Percentiles rank a stretch among this genome's conserved stretches.
phyloP scores from a whole-genome alignment of 2,113 vertebrate species.

The Hemiscyllium ocellatum region DNA sequence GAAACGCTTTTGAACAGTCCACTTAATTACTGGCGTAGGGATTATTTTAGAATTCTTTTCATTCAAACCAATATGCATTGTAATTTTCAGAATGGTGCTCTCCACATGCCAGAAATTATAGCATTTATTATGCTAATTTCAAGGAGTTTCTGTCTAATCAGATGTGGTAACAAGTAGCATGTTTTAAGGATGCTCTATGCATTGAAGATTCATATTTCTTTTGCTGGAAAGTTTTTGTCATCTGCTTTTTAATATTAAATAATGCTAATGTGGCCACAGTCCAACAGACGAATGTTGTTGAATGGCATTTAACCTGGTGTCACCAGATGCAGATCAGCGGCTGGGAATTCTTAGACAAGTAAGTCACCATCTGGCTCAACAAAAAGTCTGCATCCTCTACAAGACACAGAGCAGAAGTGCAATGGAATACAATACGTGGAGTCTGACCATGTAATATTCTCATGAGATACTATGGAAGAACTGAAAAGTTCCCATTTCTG shows the following conservation, averaged over 20 bases:
- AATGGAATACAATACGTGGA: too few relatives aligned
- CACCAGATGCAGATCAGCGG: background rate
- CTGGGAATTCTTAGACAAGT: too few relatives aligned
- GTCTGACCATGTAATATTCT: too few relatives aligned
- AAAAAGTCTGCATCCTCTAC: too few relatives aligned
- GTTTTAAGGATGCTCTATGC: background rate
- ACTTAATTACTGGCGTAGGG: slow-evolving; percentile 20
- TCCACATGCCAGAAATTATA: background rate
- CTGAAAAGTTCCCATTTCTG: background rate
- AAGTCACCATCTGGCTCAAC: too few relatives aligned
- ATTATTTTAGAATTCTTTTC: background rate
- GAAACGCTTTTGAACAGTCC: slow-evolving; percentile 19
- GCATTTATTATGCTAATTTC: background rate
- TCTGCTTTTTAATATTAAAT: background rate
- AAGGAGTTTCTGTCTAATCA: background rate
- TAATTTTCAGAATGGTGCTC: background rate
- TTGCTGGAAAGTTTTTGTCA: background rate
- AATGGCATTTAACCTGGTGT: background rate
- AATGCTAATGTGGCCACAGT: background rate
- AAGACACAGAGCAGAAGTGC: too few relatives aligned
- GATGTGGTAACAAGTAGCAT: background rate
- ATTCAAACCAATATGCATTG: background rate
- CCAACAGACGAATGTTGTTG: background rate
- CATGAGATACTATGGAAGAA: too few relatives aligned
- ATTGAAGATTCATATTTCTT: background rate